Evolutionary conservation across 2,888 invertebrate genomes (phyloP), one percentile per base, ranked within the genome.

Genomic region (Meghimatium bilineatum): DNA sequence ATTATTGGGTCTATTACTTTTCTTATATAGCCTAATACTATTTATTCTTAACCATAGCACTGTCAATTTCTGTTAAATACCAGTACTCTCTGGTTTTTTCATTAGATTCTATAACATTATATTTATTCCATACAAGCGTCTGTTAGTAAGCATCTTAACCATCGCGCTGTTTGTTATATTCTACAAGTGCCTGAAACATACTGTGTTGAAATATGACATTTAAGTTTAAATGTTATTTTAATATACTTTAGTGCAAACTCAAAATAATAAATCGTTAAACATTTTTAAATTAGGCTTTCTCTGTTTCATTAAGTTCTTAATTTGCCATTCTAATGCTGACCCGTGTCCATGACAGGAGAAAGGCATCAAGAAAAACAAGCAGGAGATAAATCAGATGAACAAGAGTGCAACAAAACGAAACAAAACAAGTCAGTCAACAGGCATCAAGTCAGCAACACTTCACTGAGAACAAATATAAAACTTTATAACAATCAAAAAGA

Each of bases 341-440:
- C 60, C 66, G 29, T 78, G 78, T 78, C 78, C 63, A 36, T 66
- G 49, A 78, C 71, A 77, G 78, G 56, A 81, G 56, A 69, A 63
- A 63, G 56, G 67, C 60, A 75, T 74, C 82, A 82, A 76, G 74
- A 52, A 82, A 78, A 71, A 56, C 77, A 82, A 85, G 82, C 49
- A 78, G 32, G 82, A 78, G 63, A 72, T 69, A 83, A 75, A 69
- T 74, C 63, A 72, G 85, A 52, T 52, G 52, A 82, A 67, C 67
- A 66, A 78, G 71, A 60, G 67, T 23, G 56, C 82, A 69, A 66
- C 82, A 82, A 75, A 82, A 63, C 78, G 79, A 80, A 38, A 38
- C 82, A 82, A 82, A 74, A 56, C 82, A 82, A 72, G 66, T 52
- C 71, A 78, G 66, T 44, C 69, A 77, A 38, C 72, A 74, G 44